Conservation (phyloP, 1,140 invertebrate genomes). For the Formica exsecta region DNA sequence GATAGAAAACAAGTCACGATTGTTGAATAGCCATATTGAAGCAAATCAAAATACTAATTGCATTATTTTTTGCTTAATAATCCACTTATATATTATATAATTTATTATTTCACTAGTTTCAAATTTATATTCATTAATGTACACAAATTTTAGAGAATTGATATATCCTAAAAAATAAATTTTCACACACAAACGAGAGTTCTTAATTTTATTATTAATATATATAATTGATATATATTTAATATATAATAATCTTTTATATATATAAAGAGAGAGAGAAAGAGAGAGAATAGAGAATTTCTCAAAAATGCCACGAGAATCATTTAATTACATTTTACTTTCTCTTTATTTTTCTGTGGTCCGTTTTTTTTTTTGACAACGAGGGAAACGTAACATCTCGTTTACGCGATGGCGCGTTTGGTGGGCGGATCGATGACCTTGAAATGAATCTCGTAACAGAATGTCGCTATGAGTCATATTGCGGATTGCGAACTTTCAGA, state of each 20-base stretch:
- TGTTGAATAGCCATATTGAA: neutral
- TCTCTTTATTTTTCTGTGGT: neutral
- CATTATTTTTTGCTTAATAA: no score
- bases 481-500: conserved; percentile 68
- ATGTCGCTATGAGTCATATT: conserved; percentile 62
- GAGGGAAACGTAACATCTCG: neutral
- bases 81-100: no score
- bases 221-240: no score
- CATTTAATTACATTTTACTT: no score
- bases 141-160: neutral
- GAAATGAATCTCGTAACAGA: conserved; percentile 63
- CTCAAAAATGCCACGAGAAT: no score
- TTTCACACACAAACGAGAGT: neutral
- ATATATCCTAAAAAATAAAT: neutral
- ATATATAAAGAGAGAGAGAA: no score
- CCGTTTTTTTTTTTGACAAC: neutral
- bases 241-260: no score
- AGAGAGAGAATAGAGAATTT: no score
- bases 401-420: neutral
- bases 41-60: neutral
- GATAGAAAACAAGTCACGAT: neutral
- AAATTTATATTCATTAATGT: no score
- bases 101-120: no score
- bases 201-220: neutral
- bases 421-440: conserved; percentile 73